A percentile compares a stretch with the other conserved stretches of the same genome.
phyloP scores from a whole-genome alignment of 2,797 vertebrate genomes.

The Propithecus perrieri region DNA sequence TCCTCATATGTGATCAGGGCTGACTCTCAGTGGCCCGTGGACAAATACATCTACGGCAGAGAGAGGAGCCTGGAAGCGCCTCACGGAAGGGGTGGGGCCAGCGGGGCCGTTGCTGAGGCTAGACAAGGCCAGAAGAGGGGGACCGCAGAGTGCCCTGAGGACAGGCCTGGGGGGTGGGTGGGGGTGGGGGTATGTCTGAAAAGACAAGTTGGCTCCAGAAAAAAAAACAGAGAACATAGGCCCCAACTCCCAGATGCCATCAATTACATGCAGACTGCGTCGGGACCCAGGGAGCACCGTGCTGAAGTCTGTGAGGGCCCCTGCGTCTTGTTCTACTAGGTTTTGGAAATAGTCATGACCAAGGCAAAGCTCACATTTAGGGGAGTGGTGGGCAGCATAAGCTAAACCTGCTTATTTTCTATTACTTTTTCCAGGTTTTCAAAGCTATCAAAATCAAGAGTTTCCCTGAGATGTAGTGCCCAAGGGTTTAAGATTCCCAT shows the following conservation, averaged over 20 bases:
- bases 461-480: neutral
- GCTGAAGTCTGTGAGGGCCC: too few species aligned
- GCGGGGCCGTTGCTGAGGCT: neutral
- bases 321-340: neutral
- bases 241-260: neutral
- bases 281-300: neutral
- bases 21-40: accelerated
- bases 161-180: neutral
- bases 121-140: neutral
- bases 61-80: neutral
- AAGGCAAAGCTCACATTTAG: neutral
- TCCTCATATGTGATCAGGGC: neutral
- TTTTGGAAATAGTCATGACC: neutral
- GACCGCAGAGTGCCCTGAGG: neutral
- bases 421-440: neutral
- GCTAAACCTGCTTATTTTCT: neutral
- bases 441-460: constrained; percentile 35
- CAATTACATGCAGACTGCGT: accelerated
- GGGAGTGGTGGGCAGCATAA: neutral
- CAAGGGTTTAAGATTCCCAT: constrained; percentile 7
- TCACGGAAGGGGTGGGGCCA: too few species aligned
- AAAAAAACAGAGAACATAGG: neutral
- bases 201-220: neutral
- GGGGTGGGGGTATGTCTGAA: too few species aligned
- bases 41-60: too few species aligned